phyloP scores from a whole-genome alignment of 1,140 invertebrate genomes.

The Hylaeus anthracinus region DNA sequence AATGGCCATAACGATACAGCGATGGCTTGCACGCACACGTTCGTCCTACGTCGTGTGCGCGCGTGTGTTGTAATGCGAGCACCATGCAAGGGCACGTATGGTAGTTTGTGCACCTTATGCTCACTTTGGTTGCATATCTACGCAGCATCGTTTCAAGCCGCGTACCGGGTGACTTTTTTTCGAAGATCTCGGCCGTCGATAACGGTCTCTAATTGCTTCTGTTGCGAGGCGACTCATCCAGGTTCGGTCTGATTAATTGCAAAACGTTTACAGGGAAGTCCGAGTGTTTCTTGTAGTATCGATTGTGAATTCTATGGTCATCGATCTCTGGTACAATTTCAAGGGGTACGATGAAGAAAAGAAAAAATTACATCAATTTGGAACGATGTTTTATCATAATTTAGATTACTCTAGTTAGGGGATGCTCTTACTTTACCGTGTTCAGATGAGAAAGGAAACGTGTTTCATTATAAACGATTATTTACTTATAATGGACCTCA shows the following conservation, averaged over 20 bases:
- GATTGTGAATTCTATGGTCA: too few species aligned
- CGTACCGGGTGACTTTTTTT: constrained; percentile 60
- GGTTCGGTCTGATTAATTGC: neutral
- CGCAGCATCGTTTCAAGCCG: constrained; percentile 50
- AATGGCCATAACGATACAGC: constrained; percentile 58
- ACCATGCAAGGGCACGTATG: constrained; percentile 64
- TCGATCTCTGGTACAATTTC: too few species aligned
- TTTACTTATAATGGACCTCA: too few species aligned
- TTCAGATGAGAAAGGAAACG: too few species aligned
- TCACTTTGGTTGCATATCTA: constrained; percentile 59
- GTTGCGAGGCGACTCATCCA: neutral
- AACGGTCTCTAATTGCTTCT: constrained; percentile 48
- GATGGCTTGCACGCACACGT: constrained; percentile 38
- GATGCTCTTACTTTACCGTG: too few species aligned
- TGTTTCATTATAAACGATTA: too few species aligned
- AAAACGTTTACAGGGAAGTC: constrained; percentile 6
- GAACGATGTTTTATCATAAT: too few species aligned
- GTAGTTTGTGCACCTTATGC: constrained; percentile 65
- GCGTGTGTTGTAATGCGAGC: constrained; percentile 56
- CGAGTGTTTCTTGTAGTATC: neutral
- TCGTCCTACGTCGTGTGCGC: neutral
- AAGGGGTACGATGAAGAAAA: too few species aligned
- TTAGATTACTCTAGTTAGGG: too few species aligned
- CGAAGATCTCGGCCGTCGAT: constrained; percentile 38
- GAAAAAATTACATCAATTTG: too few species aligned